Evolutionary conservation across 2,888 invertebrate genomes (phyloP), one percentile per base, ranked within the genome.

Genomic region (Luperina nickerlii): DNA sequence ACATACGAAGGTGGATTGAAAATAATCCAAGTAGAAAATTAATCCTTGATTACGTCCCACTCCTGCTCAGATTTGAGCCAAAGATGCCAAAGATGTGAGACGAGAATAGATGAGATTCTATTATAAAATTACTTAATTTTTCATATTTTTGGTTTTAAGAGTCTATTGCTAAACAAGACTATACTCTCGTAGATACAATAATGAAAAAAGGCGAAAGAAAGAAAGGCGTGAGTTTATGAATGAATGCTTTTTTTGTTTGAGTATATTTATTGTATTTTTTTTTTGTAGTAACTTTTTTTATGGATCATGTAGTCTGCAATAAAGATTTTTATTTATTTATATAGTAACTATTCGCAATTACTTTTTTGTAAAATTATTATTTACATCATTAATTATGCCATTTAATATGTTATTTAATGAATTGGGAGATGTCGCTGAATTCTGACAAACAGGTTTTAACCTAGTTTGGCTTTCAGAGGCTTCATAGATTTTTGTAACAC

Each of bases 21-120:
- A 96, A 94, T 96, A 96, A 96, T 96, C 95, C 96, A 94, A 95
- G 96, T 95, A 96, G 96, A 97, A 97, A 96, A 96, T 97, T 96
- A 97, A 96, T 96, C 96, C 95, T 95, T 96, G 96, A 96, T 96
- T 96, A 96, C 96, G 94, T 93, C 92, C 93, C 93, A 91, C 93
- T 93, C 92, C 90, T 89, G 87, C 91, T 91, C 89, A 92, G 94
- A 94, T 94, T 93, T 92, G 91, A 93, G 45, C 45, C 45, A 45
- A 45, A 45, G 11, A 45, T 45, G 66, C 89, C 89, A 78, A 87
- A 88, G 93, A 93, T 91, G 78, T 90, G 86, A 45, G 74, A 76
- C 67, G 68, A 73, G 9, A 78, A 87, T 92, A 85, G 91, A 93
- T 87, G 78, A 74, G 90, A 72, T 83, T 45, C 27, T 4, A 62